These are phyloP conservation scores for Ailurus styani DNA, from an alignment of 2,113 vertebrate species.

Conservation along the genomic window DNA sequence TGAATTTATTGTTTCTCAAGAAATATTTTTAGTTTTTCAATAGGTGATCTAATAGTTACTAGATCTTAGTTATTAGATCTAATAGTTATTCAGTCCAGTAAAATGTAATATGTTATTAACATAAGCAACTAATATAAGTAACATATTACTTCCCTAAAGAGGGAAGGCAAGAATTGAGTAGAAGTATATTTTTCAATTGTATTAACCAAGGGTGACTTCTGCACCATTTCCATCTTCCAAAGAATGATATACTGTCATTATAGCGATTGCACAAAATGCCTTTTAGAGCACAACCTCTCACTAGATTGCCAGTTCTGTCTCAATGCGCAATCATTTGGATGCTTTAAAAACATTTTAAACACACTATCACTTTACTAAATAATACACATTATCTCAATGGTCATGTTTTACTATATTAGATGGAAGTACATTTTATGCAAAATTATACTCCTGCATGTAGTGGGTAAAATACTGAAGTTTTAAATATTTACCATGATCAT, in stretches of 20 bases:
- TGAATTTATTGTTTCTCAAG: not conserved
- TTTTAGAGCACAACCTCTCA: not conserved
- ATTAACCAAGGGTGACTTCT: not conserved
- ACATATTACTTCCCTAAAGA: not conserved
- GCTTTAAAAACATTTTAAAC: conserved; percentile 33
- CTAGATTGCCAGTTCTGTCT: not conserved
- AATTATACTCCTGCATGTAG: not conserved
- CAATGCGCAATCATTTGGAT: conserved; percentile 26
- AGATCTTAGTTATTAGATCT: too few species aligned
- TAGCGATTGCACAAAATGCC: not conserved
- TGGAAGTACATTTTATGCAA: not conserved
- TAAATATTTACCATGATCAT: conserved; percentile 25
- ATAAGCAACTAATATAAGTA: not conserved
- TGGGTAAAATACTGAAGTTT: conserved; percentile 21
- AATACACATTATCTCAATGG: not conserved
- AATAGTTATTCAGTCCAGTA: not conserved
- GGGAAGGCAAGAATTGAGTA: not conserved
- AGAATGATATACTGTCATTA: not conserved
- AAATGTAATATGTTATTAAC: not conserved
- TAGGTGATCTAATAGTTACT: not conserved
- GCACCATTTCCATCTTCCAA: not conserved
- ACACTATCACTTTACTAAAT: conserved; percentile 13
- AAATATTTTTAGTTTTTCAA: conserved; percentile 7
- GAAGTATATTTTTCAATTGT: not conserved
- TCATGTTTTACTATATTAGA: not conserved